phyloP scores from a whole-genome alignment of 2,888 invertebrate genomes.

The Gymnocheta viridis region DNA sequence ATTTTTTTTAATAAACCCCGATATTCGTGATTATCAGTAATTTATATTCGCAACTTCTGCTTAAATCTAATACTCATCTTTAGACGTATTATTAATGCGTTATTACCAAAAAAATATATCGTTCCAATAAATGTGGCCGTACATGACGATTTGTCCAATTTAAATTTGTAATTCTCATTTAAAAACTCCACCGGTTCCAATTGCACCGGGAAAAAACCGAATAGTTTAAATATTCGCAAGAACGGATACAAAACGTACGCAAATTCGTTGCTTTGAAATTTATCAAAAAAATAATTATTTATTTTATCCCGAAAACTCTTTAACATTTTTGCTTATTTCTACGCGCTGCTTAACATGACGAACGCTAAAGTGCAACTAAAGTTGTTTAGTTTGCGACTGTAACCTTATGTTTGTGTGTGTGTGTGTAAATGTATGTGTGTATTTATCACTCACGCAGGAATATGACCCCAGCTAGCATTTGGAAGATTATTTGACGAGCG shows the following conservation, averaged over 20 bases:
- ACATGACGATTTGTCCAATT: slow-evolving; percentile 67
- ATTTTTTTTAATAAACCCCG: no score
- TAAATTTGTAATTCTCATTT: slow-evolving; percentile 54
- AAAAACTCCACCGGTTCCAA: slow-evolving; percentile 58
- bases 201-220: slow-evolving; percentile 74
- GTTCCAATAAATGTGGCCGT: slow-evolving; percentile 51
- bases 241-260: slow-evolving; percentile 74
- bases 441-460: no score
- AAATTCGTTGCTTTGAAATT: slow-evolving; percentile 66
- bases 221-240: slow-evolving; percentile 73
- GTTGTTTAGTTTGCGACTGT: neutral
- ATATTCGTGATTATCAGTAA: neutral
- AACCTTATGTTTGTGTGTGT: neutral
- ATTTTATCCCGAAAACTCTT: slow-evolving; percentile 10
- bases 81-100: neutral
- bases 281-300: slow-evolving; percentile 53
- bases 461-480: no score
- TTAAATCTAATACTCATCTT: no score
- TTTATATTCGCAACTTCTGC: neutral
- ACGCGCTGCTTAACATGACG: slow-evolving; percentile 10
- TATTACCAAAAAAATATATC: slow-evolving; percentile 69
- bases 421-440: neutral
- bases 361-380: slow-evolving; percentile 29
- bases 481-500: no score
- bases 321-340: neutral